Evolutionary conservation across 2,888 invertebrate genomes (phyloP).

Genomic region (Poecilobothrus nobilitatus): DNA sequence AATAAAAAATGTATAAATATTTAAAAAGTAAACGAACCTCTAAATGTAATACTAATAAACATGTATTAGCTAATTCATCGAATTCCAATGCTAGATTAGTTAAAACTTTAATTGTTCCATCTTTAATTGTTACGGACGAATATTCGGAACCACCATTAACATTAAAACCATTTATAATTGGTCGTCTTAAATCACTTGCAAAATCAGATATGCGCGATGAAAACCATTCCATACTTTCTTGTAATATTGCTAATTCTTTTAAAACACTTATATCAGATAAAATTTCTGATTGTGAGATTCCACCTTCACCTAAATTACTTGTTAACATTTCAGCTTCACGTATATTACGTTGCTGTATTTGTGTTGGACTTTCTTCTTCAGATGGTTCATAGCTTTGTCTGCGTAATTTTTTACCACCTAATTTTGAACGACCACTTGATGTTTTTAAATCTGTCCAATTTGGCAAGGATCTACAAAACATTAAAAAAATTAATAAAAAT

Average conservation of each 20-base stretch:
- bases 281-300: slow-evolving; percentile 75
- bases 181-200: slow-evolving; percentile 49
- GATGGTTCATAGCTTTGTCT: slow-evolving; percentile 45
- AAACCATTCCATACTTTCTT: slow-evolving; percentile 89
- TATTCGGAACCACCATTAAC: slow-evolving; percentile 32
- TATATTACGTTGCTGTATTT: slow-evolving; percentile 67
- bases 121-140: slow-evolving; percentile 44
- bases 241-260: slow-evolving; percentile 76
- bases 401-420: slow-evolving; percentile 34
- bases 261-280: slow-evolving; percentile 75
- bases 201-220: slow-evolving; percentile 56
- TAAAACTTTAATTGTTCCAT: slow-evolving; percentile 55
- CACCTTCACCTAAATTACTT: slow-evolving; percentile 81
- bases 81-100: slow-evolving; percentile 68
- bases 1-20: slow-evolving; percentile 8
- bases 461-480: slow-evolving; percentile 56
- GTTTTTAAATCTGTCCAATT: slow-evolving; percentile 64
- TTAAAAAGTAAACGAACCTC: slow-evolving; percentile 52
- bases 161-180: slow-evolving; percentile 42
- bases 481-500: slow-evolving; percentile 8
- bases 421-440: slow-evolving; percentile 31
- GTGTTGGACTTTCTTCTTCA: slow-evolving; percentile 70
- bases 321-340: slow-evolving; percentile 91
- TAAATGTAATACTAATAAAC: slow-evolving; percentile 81
- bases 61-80: slow-evolving; percentile 82